Evolutionary conservation across 2,113 vertebrate species (phyloP), one percentile per base, ranked within the genome.

Genomic region (Accipiter cooperii): DNA sequence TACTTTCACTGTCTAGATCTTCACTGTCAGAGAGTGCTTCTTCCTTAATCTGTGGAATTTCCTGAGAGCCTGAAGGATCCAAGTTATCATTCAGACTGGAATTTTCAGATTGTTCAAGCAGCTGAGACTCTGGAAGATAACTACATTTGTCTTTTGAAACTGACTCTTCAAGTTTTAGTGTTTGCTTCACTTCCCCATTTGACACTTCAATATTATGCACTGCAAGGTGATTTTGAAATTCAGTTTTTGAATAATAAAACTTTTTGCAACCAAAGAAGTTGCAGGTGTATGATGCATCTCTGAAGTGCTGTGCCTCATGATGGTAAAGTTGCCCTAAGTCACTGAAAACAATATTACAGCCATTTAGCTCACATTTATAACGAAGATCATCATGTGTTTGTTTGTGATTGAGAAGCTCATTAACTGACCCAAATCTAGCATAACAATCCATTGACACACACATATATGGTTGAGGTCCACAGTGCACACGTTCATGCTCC

Each of bases 281-380:
- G 94, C 99, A 99, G 14, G 98, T 99, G 55, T 99, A 99, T 0
- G 99, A 99, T 0, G 99, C 99, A 66, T 99, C 99, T 84, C 99
- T 98, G 97, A 99, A 99, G 95, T 99, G 99, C 97, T 99, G 99
- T 24, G 99, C 99, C 97, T 99, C 99, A 0, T 99, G 99, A 89
- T 99, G 99, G 97, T 99, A 99, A 17, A 99, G 98, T 73, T 99
- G 99, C 58, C 99, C 99, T 40, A 99, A 95, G 91, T 99, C 99
- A 69, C 99, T 99, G 96, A 99, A 99, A 34, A 99, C 98, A 55
- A 99, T 98, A 44, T 98, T 99, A 66, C 99, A 99, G 78, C 99
- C 99, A 28, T 98, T 98, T 22, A 99, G 98, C 95, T 99, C 99
- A 95, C 99, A 99, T 61, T 99, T 99, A 24, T 99, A 99, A 74